Base-by-base conservation (phyloP, 2,797 vertebrate genomes). In the Phoxinus dragarum region DNA sequence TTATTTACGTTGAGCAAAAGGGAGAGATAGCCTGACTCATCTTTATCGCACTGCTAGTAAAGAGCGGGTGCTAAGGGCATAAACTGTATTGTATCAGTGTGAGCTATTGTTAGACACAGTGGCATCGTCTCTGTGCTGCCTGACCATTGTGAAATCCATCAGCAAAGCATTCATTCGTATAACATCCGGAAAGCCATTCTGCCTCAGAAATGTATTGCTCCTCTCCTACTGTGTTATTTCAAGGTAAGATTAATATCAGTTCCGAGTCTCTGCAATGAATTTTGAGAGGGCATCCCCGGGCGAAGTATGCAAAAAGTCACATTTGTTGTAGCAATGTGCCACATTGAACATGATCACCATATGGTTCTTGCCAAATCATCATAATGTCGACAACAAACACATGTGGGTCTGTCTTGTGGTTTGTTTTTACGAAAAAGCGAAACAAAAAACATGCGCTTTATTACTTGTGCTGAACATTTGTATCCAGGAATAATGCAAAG, bases 201-300 rank as follows among this genome's bases (percentile, higher is more conserved):
- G 86, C 82, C 84, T 66, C 73, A 36, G 49, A 77, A 89, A 89
- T 88, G 42, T 88, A 82, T 88, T 83, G 87, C 75, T 85, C 49
- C 74, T 68, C 64, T 67, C 80, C 52, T 72, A 23, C 84, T 31
- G 82, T 83, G 86, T 87, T 89, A 89, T 87, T 90, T 89, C 86
- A 85, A 86, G 87, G 83, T 80, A 87, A 89, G 88, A 90, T 90
- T 88, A 83, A 90, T 90, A 85, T 87, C 88, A 54, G 38, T 42
- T 67, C 64, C 49, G 66, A 59, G 84, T 49, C 59, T 79, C 83
- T 84, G 86, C 74, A 68, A 66, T 89, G 76, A 81, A 90, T 90
- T 86, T 86, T 47, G 81, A 80, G 68, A 88, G 79, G 85, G 76
- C 74, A 75, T 75, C 84, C 85, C 69, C 34, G 42, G 86, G 86